Conservation (phyloP, 2,113 vertebrate species). For the Stegastes partitus region DNA sequence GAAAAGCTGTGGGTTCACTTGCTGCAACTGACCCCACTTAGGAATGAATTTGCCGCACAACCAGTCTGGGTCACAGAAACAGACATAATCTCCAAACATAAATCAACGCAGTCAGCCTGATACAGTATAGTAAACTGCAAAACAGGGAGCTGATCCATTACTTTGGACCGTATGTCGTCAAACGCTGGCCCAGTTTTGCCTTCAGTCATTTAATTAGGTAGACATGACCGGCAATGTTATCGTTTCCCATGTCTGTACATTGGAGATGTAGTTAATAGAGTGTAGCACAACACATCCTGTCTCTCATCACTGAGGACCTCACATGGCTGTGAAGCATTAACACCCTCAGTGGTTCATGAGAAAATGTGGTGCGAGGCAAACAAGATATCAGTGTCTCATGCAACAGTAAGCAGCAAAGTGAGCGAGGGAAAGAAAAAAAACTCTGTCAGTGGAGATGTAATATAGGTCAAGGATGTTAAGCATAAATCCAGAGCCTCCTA, state of each 20-base stretch:
- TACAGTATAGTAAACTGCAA: neutral
- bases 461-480: conserved; percentile 13
- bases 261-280: conserved; percentile 1
- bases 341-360: conserved; percentile 42
- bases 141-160: conserved; percentile 8
- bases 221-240: neutral
- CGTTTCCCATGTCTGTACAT: conserved; percentile 27
- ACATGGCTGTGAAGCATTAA: conserved; percentile 13
- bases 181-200: conserved; percentile 8
- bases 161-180: neutral
- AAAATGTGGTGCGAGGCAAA: conserved; percentile 16
- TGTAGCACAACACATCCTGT: conserved; percentile 18
- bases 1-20: conserved; percentile 34
- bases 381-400: conserved; percentile 16
- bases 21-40: conserved; percentile 31
- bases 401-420: conserved; percentile 16
- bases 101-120: neutral
- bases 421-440: neutral
- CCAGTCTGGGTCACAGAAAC: neutral
- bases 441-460: conserved; percentile 13
- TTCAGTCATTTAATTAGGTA: conserved; percentile 31
- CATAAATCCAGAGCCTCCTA: neutral
- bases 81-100: conserved; percentile 21
- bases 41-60: conserved; percentile 34
- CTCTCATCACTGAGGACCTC: conserved; percentile 1